phyloP scores from a whole-genome alignment of 1,140 invertebrate genomes.

The Polypedilum vanderplanki region DNA sequence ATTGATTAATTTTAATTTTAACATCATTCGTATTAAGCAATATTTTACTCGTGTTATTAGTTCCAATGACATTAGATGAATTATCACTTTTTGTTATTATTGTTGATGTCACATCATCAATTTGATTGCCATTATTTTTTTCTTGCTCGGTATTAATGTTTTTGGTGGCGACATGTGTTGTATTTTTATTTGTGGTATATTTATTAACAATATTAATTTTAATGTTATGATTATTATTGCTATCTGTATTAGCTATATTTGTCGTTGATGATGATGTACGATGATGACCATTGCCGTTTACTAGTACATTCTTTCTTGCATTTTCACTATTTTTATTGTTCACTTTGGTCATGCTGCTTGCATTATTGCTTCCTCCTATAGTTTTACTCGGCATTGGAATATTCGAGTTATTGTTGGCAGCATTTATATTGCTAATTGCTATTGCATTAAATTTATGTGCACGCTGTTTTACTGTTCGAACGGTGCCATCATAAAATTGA shows the following conservation, averaged over 20 bases:
- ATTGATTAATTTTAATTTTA: constrained; percentile 26
- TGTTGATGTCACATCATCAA: neutral
- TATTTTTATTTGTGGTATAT: constrained; percentile 24
- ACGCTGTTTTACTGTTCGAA: constrained; percentile 8
- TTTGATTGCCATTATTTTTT: neutral
- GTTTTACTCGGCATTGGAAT: neutral
- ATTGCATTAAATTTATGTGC: constrained; percentile 26
- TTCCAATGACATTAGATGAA: neutral
- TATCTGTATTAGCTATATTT: neutral
- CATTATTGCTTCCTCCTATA: neutral
- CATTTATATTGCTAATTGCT: constrained; percentile 12
- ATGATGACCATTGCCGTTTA: neutral
- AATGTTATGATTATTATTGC: constrained; percentile 20
- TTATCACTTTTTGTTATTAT: constrained; percentile 15
- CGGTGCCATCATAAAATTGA: constrained; percentile 8
- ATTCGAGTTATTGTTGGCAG: neutral
- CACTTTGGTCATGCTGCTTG: neutral
- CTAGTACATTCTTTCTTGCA: neutral
- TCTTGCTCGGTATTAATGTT: neutral
- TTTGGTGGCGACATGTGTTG: neutral
- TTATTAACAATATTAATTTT: constrained; percentile 27
- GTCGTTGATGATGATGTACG: neutral
- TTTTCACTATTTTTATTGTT: constrained; percentile 20
- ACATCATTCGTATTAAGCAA: neutral
- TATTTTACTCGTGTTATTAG: constrained; percentile 5